Evolutionary conservation across 1,140 invertebrate genomes (phyloP), one percentile per base, ranked within the genome.

Genomic region (Habropoda laboriosa): DNA sequence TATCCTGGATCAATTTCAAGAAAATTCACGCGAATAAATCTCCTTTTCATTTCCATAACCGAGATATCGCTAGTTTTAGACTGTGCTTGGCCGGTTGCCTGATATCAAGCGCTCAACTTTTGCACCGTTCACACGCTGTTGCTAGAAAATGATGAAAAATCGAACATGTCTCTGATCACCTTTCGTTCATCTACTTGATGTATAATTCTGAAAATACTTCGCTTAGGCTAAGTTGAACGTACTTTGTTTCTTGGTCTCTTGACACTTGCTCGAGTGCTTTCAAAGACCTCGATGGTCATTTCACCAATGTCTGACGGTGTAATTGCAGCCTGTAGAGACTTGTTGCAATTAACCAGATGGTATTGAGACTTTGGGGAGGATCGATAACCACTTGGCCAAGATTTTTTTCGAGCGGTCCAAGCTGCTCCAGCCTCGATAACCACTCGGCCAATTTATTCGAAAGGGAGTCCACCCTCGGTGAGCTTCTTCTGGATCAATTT

Each of bases 361-460:
- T 18, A 0, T 21, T 12, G 12, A 30, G 12, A 55, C 24, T 55
- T 55, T 16, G 12, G 13, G 0, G 16, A n/a, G n/a, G 24, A 6
- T 55, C 24, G 6, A 7, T 55, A 16, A 6, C 53, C 53, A 55
- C 13, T 55, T 24, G 53, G 24, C 13, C 12, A 55, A 55, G 13
- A 55, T 55, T 30, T 49, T 49, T 49, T 49, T 49, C 10, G 42
- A 12, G 7, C 42, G 12, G 10, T 58, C 47, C 21, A n/a, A 2
- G n/a, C 8, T 38, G 32, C 35, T 60, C 58, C 10, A 38, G 21
- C 3, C 8, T 60, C 32, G 57, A 60, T n/a, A 35, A 35, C 57
- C 32, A 35, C 32, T 60, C 32, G 35, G 58, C 58, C 35, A 40
- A 61, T 61, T 61, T 40, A 61, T 61, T 61, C 35, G 21, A n/a